Percentiles rank a stretch among this genome's conserved stretches.
These are phyloP conservation scores for Pseudopodoces humilis DNA, from an alignment of 2,113 vertebrate genomes.

Conservation along the genomic window DNA sequence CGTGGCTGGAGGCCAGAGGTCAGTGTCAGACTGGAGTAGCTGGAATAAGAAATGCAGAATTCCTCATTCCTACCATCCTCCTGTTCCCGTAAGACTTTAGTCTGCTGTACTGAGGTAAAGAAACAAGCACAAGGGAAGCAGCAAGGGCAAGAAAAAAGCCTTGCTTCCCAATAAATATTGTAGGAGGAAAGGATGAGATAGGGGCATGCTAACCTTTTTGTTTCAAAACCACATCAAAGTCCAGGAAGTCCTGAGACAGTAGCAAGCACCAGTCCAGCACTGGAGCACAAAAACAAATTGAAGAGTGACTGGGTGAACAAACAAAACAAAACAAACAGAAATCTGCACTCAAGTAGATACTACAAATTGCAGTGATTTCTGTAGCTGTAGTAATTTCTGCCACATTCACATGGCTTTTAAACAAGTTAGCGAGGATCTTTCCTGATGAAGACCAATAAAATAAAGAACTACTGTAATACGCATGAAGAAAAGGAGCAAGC, in stretches of 20 bases:
- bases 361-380: not conserved
- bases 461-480: not conserved
- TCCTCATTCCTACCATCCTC: not conserved
- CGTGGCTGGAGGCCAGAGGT: constrained; percentile 3
- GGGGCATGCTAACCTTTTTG: not conserved
- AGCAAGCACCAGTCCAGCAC: not conserved
- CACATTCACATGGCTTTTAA: not conserved
- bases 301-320: not conserved
- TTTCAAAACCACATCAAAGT: not conserved
- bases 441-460: not conserved
- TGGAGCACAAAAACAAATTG: not conserved
- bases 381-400: not conserved
- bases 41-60: not conserved
- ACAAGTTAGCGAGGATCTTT: not conserved
- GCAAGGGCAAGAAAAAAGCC: not conserved
- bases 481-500: not conserved
- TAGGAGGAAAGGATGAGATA: not conserved
- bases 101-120: not conserved
- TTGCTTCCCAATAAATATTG: not conserved
- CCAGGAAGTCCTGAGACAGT: not conserved
- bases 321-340: not conserved
- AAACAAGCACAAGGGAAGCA: not conserved
- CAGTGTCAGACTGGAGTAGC: not conserved
- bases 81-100: not conserved
- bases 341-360: not conserved